These are phyloP conservation scores for Odontomachus brunneus DNA, from an alignment of 1,140 invertebrate genomes.

Conservation along the genomic window DNA sequence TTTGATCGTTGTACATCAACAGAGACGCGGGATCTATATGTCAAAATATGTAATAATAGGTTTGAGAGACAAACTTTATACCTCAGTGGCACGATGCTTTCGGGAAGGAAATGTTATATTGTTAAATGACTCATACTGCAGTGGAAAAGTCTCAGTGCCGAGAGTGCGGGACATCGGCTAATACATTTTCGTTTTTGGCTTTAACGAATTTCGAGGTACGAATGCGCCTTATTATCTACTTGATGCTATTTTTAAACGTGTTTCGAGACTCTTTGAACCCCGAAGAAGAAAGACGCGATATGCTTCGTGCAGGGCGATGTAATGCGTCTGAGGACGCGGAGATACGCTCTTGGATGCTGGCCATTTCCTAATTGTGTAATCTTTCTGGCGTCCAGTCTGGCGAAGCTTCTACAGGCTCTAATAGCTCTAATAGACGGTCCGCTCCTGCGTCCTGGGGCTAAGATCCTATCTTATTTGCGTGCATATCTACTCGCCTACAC, in stretches of 20 bases:
- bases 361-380: slow-evolving; percentile 83
- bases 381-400: slow-evolving; percentile 79
- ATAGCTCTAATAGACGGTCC: slow-evolving; percentile 67
- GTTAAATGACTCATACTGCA: not conserved
- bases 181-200: slow-evolving; percentile 22
- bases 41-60: not conserved
- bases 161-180: not conserved
- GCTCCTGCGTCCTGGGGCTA: slow-evolving; percentile 46
- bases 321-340: slow-evolving; percentile 53
- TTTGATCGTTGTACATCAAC: not conserved
- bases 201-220: slow-evolving; percentile 30
- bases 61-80: not conserved
- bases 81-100: not conserved
- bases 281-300: slow-evolving; percentile 31
- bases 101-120: slow-evolving; percentile 6
- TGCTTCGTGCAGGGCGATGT: not conserved
- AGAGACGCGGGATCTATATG: not conserved
- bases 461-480: slow-evolving; percentile 25
- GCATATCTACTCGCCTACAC: not conserved
- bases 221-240: slow-evolving; percentile 7
- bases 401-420: slow-evolving; percentile 69
- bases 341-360: slow-evolving; percentile 77
- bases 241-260: slow-evolving; percentile 31
- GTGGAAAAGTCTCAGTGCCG: slow-evolving; percentile 1
- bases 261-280: slow-evolving; percentile 39